These are phyloP conservation scores for Phataginus tetradactyla DNA, from an alignment of 2,797 vertebrate species.

Conservation along the genomic window DNA sequence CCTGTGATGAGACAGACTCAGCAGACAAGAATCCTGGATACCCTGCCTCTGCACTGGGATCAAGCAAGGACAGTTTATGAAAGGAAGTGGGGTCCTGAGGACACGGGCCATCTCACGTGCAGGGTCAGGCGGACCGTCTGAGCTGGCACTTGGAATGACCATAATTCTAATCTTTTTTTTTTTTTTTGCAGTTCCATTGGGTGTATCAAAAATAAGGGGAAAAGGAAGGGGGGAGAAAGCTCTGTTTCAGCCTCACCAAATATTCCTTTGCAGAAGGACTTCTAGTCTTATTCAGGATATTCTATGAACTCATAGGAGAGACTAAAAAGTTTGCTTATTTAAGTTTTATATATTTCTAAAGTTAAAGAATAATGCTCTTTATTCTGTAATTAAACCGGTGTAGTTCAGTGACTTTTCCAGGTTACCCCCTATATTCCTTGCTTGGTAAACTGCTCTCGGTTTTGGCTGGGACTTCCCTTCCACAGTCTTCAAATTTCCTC, in stretches of 20 bases:
- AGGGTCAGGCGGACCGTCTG: background rate
- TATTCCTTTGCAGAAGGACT: conserved; percentile 1
- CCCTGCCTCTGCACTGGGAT: background rate
- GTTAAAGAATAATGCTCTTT: conserved; percentile 32
- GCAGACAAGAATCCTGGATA: background rate
- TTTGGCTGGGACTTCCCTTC: conserved; percentile 30
- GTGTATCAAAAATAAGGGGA: background rate
- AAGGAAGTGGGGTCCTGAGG: background rate
- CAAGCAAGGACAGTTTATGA: background rate
- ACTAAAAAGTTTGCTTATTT: conserved; percentile 11
- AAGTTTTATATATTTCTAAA: conserved; percentile 10
- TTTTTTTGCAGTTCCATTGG: background rate
- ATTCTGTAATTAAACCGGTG: background rate
- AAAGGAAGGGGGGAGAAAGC: background rate
- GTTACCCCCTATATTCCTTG: conserved; percentile 9
- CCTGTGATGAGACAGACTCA: background rate
- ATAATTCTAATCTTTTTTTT: background rate
- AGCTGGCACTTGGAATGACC: background rate
- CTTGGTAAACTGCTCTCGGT: conserved; percentile 38
- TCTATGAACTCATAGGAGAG: background rate
- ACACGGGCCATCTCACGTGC: background rate
- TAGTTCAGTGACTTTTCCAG: conserved; percentile 31
- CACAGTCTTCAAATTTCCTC: background rate
- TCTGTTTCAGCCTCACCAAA: background rate
- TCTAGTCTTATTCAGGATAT: background rate